A percentile compares a stretch with the other conserved stretches of the same genome.
Conservation (phyloP, 2,113 vertebrate species). For the Peromyscus polionotus region DNA sequence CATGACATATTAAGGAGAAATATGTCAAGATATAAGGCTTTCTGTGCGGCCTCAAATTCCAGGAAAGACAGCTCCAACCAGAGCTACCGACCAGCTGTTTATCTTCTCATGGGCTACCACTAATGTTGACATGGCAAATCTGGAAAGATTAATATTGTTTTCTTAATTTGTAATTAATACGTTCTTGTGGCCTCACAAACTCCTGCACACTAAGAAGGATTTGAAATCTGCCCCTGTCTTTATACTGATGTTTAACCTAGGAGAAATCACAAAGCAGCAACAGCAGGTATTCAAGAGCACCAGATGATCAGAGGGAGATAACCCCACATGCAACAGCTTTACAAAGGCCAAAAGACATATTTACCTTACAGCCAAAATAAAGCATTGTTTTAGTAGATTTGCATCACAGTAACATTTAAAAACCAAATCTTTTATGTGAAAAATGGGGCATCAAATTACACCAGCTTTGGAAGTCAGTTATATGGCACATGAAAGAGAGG, state of each 20-base stretch:
- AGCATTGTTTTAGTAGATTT: constrained; percentile 88
- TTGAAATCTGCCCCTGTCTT: constrained; percentile 84
- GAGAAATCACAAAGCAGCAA: constrained; percentile 96
- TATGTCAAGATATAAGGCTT: constrained; percentile 9
- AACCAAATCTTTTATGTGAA: constrained; percentile 91
- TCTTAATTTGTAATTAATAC: constrained; percentile 87
- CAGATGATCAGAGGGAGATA: constrained; percentile 92
- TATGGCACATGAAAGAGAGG: constrained; percentile 80
- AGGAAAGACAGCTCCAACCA: constrained; percentile 26
- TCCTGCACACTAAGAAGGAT: constrained; percentile 87
- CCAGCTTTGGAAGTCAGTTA: constrained; percentile 90
- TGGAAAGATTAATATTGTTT: constrained; percentile 86
- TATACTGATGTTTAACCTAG: constrained; percentile 86
- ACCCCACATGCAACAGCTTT: constrained; percentile 93
- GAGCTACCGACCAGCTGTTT: not conserved
- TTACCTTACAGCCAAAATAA: constrained; percentile 92
- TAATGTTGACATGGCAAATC: constrained; percentile 84
- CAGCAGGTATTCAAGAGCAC: constrained; percentile 91
- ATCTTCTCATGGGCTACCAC: constrained; percentile 32
- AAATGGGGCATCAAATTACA: constrained; percentile 90
- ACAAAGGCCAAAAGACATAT: constrained; percentile 90
- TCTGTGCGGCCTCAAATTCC: constrained; percentile 48
- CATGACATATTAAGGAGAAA: constrained; percentile 32
- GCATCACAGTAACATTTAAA: constrained; percentile 90
- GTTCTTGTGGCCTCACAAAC: constrained; percentile 93